Conservation (phyloP, 2,797 vertebrate species). For the Pogoniulus pusillus region DNA sequence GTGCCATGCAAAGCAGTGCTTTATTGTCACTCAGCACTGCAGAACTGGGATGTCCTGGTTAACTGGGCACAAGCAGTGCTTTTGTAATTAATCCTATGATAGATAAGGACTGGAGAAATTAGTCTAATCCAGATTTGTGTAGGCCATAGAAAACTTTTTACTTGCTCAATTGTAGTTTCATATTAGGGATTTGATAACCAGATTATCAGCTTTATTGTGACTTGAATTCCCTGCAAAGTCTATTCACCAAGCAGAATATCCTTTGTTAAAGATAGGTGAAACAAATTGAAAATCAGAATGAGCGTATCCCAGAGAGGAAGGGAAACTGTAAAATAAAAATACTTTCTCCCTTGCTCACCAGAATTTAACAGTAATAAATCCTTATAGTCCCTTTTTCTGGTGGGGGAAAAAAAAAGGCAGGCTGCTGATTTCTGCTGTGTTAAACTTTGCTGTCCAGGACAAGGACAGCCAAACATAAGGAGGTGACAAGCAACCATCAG, state of each 20-base stretch:
- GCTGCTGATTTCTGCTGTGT: background rate
- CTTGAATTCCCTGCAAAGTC: background rate
- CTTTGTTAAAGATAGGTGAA: background rate
- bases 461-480: background rate
- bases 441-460: background rate
- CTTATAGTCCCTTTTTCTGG: background rate
- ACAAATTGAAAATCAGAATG: background rate
- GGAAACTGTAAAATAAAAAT: background rate
- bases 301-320: background rate
- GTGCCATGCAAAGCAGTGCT: accelerated
- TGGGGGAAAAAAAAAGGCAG: background rate
- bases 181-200: background rate
- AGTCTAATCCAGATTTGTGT: background rate
- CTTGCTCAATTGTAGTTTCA: background rate
- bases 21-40: background rate
- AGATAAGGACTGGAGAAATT: background rate
- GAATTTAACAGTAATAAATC: background rate
- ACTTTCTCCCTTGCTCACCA: background rate
- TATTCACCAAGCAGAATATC: background rate
- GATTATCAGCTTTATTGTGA: background rate
- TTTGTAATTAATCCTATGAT: background rate
- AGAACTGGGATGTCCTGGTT: background rate
- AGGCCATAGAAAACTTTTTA: background rate
- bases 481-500: background rate
- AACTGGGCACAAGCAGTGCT: background rate